Percentiles rank a stretch among this genome's conserved stretches.
phyloP scores from a whole-genome alignment of 35 echinoderm and acorn worm genomes.

The Amphiura filiformis region DNA sequence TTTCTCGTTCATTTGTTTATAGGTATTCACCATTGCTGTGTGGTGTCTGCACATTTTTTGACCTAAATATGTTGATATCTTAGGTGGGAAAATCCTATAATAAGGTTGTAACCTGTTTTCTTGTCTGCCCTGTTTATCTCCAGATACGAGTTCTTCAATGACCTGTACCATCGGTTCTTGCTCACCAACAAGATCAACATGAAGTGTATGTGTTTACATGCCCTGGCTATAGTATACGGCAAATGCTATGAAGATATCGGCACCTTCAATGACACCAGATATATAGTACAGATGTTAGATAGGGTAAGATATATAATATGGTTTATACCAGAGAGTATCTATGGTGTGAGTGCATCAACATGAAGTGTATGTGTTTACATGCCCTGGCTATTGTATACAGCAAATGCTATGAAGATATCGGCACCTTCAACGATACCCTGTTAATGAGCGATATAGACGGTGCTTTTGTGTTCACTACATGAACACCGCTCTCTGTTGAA shows the following conservation, averaged over 20 bases:
- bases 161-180: conserved; percentile 92
- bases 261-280: conserved; percentile 94
- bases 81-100: too few relatives aligned
- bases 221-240: conserved; percentile 94
- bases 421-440: conserved; percentile 81
- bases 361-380: conserved; percentile 94
- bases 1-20: too few relatives aligned
- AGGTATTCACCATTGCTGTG: not conserved
- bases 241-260: conserved; percentile 93
- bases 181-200: conserved; percentile 84
- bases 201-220: conserved; percentile 99
- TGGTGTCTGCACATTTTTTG: too few relatives aligned
- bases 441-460: too few relatives aligned
- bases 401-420: conserved; percentile 73
- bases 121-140: not conserved
- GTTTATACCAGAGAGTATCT: conserved; percentile 68
- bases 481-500: too few relatives aligned
- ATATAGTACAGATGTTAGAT: conserved; percentile 90
- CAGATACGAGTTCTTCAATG: conserved; percentile 98
- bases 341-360: too few relatives aligned
- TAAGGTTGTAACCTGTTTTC: too few relatives aligned
- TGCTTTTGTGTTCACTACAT: too few relatives aligned
- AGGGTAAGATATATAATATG: conserved; percentile 69
- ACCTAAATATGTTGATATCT: too few relatives aligned
- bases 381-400: conserved; percentile 82